Conservation (phyloP, 2,888 invertebrate genomes). For the Dicycla oo region DNA sequence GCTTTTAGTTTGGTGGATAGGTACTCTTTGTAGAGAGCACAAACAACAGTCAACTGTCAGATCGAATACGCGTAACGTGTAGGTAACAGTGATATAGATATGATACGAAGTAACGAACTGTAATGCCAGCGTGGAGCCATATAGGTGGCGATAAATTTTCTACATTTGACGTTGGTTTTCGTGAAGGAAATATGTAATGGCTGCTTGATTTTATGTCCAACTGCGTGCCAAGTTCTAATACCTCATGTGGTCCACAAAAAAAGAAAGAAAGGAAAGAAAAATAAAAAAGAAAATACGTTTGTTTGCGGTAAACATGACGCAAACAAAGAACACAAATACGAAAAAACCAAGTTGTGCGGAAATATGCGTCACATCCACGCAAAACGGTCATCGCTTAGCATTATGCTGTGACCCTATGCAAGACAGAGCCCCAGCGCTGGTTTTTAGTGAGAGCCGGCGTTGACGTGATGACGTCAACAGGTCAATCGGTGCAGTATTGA, state of each 20-base stretch:
- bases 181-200: slow-evolving; percentile 25
- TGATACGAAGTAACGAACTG: slow-evolving; percentile 85
- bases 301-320: too few relatives aligned
- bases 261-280: too few relatives aligned
- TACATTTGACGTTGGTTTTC: slow-evolving; percentile 7
- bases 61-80: slow-evolving; percentile 64
- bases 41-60: slow-evolving; percentile 65
- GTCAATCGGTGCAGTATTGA: too few relatives aligned
- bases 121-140: slow-evolving; percentile 70
- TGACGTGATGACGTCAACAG: too few relatives aligned
- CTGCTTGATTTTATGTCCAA: slow-evolving; percentile 15
- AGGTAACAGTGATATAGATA: slow-evolving; percentile 79
- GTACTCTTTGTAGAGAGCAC: slow-evolving; percentile 37
- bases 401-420: too few relatives aligned
- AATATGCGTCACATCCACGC: too few relatives aligned
- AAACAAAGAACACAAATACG: too few relatives aligned
- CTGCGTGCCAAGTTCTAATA: neutral
- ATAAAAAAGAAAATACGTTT: too few relatives aligned
- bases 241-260: neutral
- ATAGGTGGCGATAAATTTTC: slow-evolving; percentile 50
- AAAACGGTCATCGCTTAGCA: too few relatives aligned
- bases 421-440: too few relatives aligned
- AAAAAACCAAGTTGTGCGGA: too few relatives aligned
- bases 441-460: too few relatives aligned
- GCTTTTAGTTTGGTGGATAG: slow-evolving; percentile 44